Conservation (phyloP, 2,113 vertebrate genomes). For the Beaufortia kweichowensis region DNA sequence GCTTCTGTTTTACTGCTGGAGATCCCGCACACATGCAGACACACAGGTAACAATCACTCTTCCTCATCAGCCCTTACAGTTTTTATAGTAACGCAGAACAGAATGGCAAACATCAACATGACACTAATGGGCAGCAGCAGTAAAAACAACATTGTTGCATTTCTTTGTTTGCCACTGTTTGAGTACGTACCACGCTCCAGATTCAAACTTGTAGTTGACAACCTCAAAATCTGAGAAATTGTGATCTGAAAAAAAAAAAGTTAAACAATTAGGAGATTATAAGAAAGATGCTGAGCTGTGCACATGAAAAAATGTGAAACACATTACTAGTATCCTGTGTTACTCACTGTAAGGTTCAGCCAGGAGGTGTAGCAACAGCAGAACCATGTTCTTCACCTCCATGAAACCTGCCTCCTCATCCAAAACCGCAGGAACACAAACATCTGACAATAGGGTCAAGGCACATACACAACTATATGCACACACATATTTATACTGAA, state of each 20-base stretch:
- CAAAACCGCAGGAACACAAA: slow-evolving; percentile 79
- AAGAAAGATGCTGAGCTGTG: background rate
- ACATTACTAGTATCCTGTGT: no score
- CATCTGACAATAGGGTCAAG: slow-evolving; percentile 74
- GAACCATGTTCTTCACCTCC: slow-evolving; percentile 90
- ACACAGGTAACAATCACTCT: background rate
- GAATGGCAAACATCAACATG: background rate
- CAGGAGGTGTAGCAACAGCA: slow-evolving; percentile 81
- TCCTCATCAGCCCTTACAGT: background rate
- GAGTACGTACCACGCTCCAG: slow-evolving; percentile 87
- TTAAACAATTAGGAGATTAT: background rate
- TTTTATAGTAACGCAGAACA: background rate
- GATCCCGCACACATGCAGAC: slow-evolving; percentile 22
- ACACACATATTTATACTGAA: background rate
- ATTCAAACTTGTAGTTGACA: slow-evolving; percentile 93
- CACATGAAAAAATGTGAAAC: background rate
- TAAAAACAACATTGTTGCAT: no score
- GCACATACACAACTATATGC: background rate
- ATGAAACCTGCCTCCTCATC: slow-evolving; percentile 82
- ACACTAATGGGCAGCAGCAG: no score
- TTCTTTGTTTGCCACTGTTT: no score
- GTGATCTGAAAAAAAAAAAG: slow-evolving; percentile 74
- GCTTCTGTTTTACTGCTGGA: slow-evolving; percentile 88
- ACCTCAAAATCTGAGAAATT: slow-evolving; percentile 82
- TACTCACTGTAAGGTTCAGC: slow-evolving; percentile 85